Percentiles rank a stretch among this genome's conserved stretches.
Evolutionary conservation across 2,888 invertebrate genomes (phyloP).

Genomic region (Netelia virgata): DNA sequence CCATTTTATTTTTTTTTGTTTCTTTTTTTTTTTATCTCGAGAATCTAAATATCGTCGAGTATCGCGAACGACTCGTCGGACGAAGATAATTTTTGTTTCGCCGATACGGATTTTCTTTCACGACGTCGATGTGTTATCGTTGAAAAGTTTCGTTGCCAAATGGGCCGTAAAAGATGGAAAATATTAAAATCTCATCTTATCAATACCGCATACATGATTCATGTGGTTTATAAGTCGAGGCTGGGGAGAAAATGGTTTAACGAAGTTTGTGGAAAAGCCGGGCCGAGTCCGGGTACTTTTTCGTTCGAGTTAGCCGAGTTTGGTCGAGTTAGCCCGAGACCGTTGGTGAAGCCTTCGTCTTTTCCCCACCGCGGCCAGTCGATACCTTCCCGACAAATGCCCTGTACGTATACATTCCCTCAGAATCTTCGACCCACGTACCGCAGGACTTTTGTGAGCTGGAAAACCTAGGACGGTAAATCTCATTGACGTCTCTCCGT

Average conservation of each 20-base stretch:
- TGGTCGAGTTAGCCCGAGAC: background rate
- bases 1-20: background rate
- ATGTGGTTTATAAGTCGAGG: too few relatives aligned
- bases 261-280: constrained; percentile 28
- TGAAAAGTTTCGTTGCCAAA: too few relatives aligned
- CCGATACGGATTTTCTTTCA: too few relatives aligned
- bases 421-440: constrained; percentile 46
- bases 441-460: background rate
- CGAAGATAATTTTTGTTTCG: too few relatives aligned
- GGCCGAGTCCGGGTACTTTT: background rate
- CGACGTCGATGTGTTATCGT: too few relatives aligned
- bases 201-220: too few relatives aligned
- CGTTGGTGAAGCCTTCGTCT: background rate
- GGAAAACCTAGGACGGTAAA: constrained; percentile 41
- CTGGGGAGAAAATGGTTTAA: constrained; percentile 7
- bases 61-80: background rate
- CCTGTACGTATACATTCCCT: constrained; percentile 10
- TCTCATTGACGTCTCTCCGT: constrained; percentile 51
- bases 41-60: background rate
- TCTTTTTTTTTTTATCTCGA: background rate
- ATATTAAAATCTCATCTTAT: too few relatives aligned
- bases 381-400: constrained; percentile 6
- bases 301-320: background rate
- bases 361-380: background rate
- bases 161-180: too few relatives aligned